These are phyloP conservation scores for Plagodis pulveraria DNA, from an alignment of 2,888 invertebrate species.

Conservation along the genomic window DNA sequence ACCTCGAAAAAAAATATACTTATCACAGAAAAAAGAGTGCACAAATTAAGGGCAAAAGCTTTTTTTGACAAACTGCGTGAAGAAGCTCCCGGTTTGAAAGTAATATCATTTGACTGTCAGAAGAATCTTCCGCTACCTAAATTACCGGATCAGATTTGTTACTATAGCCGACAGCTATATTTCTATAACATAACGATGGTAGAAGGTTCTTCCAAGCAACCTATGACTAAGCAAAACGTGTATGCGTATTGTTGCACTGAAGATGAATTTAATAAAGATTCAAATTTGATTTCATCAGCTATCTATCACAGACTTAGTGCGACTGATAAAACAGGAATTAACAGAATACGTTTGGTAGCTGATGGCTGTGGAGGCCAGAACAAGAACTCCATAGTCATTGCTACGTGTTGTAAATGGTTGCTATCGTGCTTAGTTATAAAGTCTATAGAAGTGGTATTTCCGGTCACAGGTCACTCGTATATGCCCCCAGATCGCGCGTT, in stretches of 20 bases:
- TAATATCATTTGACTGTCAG: neutral
- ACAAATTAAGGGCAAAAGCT: neutral
- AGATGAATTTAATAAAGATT: neutral
- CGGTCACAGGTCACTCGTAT: conserved; percentile 5
- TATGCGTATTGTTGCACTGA: neutral
- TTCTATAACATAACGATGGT: neutral
- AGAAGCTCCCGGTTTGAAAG: neutral
- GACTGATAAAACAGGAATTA: neutral
- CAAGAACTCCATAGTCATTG: conserved; percentile 38
- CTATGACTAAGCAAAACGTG: neutral
- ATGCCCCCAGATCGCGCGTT: neutral
- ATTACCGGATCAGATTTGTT: neutral
- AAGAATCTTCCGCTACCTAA: neutral
- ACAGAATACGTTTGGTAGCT: neutral
- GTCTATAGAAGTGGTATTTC: conserved; percentile 35
- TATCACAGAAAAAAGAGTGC: no score
- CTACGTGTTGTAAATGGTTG: conserved; percentile 42
- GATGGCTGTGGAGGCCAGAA: conserved; percentile 35
- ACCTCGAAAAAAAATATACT: neutral
- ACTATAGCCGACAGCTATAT: neutral
- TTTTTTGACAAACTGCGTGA: neutral
- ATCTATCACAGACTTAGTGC: neutral
- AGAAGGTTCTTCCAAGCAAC: neutral
- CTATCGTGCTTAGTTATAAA: conserved; percentile 7
- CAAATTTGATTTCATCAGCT: neutral